These are phyloP conservation scores for Radopholus similis DNA, from an alignment of 1,140 invertebrate genomes.

Conservation along the genomic window DNA sequence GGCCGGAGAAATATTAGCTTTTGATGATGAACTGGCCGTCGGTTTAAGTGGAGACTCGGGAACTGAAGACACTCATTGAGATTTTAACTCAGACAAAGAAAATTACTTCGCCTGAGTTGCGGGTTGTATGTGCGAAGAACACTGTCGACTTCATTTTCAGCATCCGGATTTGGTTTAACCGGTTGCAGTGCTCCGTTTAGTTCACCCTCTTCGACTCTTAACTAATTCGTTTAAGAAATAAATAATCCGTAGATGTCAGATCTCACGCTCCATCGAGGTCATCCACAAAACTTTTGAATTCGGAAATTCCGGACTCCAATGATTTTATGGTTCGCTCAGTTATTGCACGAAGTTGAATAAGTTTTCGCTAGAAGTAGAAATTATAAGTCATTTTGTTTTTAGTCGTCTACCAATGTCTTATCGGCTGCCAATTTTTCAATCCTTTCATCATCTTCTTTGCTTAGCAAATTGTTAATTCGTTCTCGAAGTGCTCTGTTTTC, in stretches of 20 bases:
- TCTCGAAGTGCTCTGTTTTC: slow-evolving; percentile 13
- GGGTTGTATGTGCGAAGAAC: not conserved
- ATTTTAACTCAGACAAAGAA: too few relatives aligned
- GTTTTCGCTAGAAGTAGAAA: slow-evolving; percentile 16
- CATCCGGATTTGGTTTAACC: not conserved
- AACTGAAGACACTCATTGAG: too few relatives aligned
- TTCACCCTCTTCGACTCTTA: not conserved
- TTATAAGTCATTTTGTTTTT: not conserved
- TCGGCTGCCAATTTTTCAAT: slow-evolving; percentile 21
- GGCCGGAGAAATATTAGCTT: too few relatives aligned
- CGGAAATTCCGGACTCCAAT: slow-evolving; percentile 17
- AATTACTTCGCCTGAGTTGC: not conserved
- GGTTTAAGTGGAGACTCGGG: not conserved
- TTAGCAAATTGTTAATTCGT: slow-evolving; percentile 2
- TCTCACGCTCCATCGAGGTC: slow-evolving; percentile 24
- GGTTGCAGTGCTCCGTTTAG: not conserved
- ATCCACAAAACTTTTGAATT: slow-evolving; percentile 10
- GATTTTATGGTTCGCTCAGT: slow-evolving; percentile 18
- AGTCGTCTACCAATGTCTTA: slow-evolving; percentile 1
- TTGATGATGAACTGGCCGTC: not conserved
- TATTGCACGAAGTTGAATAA: slow-evolving; percentile 24
- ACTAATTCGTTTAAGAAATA: not conserved
- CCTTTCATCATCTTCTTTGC: slow-evolving; percentile 11
- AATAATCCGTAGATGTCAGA: not conserved
- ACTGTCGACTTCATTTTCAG: not conserved